These are phyloP conservation scores for Ammospiza maritima DNA, from an alignment of 2,797 vertebrate species.

Conservation along the genomic window DNA sequence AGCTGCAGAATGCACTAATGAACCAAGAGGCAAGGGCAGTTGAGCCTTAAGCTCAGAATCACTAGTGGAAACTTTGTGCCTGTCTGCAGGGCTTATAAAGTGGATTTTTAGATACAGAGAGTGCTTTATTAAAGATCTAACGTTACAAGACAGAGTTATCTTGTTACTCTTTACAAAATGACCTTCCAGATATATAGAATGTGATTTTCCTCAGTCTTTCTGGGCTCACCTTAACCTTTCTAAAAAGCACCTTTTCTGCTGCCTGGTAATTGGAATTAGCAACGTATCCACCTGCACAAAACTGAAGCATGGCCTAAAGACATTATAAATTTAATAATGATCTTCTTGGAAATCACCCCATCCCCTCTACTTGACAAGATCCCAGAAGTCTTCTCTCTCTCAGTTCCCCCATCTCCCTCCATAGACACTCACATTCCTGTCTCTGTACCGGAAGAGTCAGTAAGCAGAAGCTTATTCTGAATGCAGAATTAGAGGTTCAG, in stretches of 20 bases:
- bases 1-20: not conserved
- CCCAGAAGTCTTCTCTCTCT: not conserved
- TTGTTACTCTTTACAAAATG: slow-evolving; percentile 24
- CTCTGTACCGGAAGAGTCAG: not conserved
- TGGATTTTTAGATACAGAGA: not conserved
- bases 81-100: not conserved
- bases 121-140: slow-evolving; percentile 8
- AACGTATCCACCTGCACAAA: not conserved
- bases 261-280: not conserved
- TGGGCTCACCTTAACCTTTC: not conserved
- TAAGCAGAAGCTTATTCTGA: not conserved
- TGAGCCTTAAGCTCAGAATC: not conserved
- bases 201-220: not conserved
- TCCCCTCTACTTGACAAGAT: not conserved
- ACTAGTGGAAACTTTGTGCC: not conserved
- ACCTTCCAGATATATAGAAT: slow-evolving; percentile 7
- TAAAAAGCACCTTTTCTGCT: not conserved
- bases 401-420: not conserved
- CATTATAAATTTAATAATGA: not conserved
- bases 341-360: not conserved
- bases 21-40: not conserved
- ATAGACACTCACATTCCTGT: not conserved
- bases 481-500: not conserved
- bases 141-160: not conserved
- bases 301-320: not conserved